These are phyloP conservation scores for crab-eating macaque (Macaca fascicularis) DNA, from an alignment of 2,113 vertebrate genomes.

Conservation along the genomic window T2T-MFA8v1.1 NC_088377.1:30650001-30650500, in stretches of 20 bases:
- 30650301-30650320: neutral
- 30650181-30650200: neutral
- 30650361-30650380: neutral
- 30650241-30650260: neutral
- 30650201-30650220: neutral
- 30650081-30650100: neutral
- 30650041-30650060: neutral
- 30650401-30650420: neutral
- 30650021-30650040: neutral
- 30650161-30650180: neutral
- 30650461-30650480: slow-evolving; percentile 13
- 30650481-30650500: neutral
- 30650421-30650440: slow-evolving; percentile 5
- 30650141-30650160: neutral
- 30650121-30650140: neutral
- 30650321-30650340: neutral
- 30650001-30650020: neutral
- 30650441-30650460: neutral
- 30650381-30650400: neutral
- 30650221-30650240: neutral
- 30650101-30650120: neutral
- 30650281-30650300: neutral
- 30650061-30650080: neutral
- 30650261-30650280: neutral
- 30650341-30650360: neutral